Percentiles rank a stretch among this genome's conserved stretches.
phyloP scores from a whole-genome alignment of 2,888 invertebrate genomes.

The Pandemis corylana region DNA sequence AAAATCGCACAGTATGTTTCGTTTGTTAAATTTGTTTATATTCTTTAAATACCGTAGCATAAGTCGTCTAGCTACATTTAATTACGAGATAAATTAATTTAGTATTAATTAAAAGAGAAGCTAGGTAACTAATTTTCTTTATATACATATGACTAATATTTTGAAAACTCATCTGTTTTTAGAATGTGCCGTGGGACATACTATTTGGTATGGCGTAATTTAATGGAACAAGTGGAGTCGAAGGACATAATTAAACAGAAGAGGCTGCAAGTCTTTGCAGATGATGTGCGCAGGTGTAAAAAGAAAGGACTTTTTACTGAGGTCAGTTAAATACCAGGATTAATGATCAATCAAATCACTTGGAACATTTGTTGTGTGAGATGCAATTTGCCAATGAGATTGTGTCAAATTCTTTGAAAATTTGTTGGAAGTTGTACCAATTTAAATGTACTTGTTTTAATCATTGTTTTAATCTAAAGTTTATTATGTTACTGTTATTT shows the following conservation, averaged over 20 bases:
- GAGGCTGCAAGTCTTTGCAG: constrained; percentile 69
- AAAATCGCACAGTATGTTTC: constrained; percentile 69
- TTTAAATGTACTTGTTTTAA: too few relatives aligned
- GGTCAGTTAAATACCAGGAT: constrained; percentile 49
- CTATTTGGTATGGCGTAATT: constrained; percentile 76
- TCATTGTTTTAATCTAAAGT: too few relatives aligned
- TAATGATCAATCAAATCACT: too few relatives aligned
- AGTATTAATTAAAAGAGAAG: neutral
- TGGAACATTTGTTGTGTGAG: too few relatives aligned
- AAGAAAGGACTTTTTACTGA: constrained; percentile 62
- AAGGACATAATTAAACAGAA: constrained; percentile 64
- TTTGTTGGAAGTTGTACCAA: too few relatives aligned
- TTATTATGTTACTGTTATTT: too few relatives aligned
- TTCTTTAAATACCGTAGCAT: neutral
- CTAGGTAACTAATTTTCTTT: neutral
- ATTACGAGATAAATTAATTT: too few relatives aligned
- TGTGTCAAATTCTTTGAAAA: too few relatives aligned
- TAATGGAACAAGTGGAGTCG: constrained; percentile 73
- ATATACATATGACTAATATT: neutral
- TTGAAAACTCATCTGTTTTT: constrained; percentile 30
- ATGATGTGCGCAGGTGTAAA: constrained; percentile 66
- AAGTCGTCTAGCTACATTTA: neutral
- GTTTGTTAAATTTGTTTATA: neutral
- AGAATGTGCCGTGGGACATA: constrained; percentile 77
- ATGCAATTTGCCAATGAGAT: too few relatives aligned